A percentile compares a stretch with the other conserved stretches of the same genome.
These are phyloP conservation scores for Ophion obscuratus DNA, from an alignment of 2,888 invertebrate species.

Conservation along the genomic window DNA sequence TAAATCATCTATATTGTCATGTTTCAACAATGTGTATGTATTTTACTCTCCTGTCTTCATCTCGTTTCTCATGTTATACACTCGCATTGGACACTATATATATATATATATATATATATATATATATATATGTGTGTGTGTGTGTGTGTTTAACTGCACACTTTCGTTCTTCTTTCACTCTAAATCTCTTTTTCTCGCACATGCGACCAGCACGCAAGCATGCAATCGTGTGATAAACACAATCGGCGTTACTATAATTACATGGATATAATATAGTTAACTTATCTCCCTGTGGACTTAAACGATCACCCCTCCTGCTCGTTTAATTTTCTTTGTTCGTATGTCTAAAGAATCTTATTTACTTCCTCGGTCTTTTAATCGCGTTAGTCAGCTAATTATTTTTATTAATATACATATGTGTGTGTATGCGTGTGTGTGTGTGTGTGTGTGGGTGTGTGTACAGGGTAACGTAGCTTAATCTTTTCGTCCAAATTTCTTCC, in stretches of 20 bases:
- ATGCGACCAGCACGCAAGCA: slow-evolving; percentile 59
- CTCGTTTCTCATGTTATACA: slow-evolving; percentile 53
- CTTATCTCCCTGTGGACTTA: slow-evolving; percentile 54
- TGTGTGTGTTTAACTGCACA: slow-evolving; percentile 32
- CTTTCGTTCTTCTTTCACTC: slow-evolving; percentile 29
- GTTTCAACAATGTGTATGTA: slow-evolving; percentile 65
- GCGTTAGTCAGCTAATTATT: slow-evolving; percentile 46
- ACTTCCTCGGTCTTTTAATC: slow-evolving; percentile 20
- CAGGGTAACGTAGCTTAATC: not conserved
- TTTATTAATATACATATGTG: slow-evolving; percentile 42
- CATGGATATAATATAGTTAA: slow-evolving; percentile 30
- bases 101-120: not conserved
- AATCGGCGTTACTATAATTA: slow-evolving; percentile 64
- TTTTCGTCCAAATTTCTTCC: not conserved
- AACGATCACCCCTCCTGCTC: slow-evolving; percentile 47
- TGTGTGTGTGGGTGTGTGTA: slow-evolving; percentile 1
- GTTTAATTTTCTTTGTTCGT: slow-evolving; percentile 42
- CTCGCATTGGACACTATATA: slow-evolving; percentile 58
- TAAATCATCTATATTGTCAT: slow-evolving; percentile 68
- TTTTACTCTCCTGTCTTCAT: slow-evolving; percentile 52
- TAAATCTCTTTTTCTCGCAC: slow-evolving; percentile 38
- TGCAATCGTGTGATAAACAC: slow-evolving; percentile 64
- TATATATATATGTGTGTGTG: not conserved
- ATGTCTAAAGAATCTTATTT: slow-evolving; percentile 42
- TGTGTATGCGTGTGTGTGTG: slow-evolving; percentile 1